Percentiles rank a stretch among this genome's conserved stretches.
Conservation (phyloP, 2,113 vertebrate species). For the Acrocephalus kingi region DNA sequence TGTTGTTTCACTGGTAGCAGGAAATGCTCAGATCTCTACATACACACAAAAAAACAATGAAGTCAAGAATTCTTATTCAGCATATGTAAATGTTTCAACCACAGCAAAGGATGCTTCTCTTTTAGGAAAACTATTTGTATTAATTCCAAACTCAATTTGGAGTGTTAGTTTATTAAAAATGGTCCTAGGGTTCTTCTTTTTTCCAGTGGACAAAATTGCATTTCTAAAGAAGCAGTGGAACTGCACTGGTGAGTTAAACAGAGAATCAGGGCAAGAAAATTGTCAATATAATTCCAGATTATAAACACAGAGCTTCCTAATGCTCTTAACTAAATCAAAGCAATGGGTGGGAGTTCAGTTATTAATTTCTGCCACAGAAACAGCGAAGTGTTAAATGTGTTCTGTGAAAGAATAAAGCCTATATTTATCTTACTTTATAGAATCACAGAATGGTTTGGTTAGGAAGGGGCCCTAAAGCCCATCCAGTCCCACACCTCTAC, state of each 20-base stretch:
- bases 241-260: background rate
- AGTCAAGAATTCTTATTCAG: background rate
- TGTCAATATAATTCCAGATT: background rate
- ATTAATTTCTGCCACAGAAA: background rate
- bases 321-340: background rate
- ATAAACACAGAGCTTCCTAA: background rate
- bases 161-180: background rate
- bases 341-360: background rate
- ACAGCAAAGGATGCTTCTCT: background rate
- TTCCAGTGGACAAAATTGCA: background rate
- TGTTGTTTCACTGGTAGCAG: background rate
- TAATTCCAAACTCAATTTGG: background rate
- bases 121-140: background rate
- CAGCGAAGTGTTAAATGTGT: background rate
- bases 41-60: background rate
- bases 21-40: background rate
- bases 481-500: background rate
- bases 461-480: background rate
- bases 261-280: background rate
- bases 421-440: background rate
- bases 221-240: background rate
- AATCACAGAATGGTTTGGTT: too few species aligned
- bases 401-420: background rate
- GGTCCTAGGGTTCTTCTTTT: background rate
- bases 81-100: background rate